Base-by-base conservation (phyloP, 2,797 vertebrate genomes). In the Ciconia nigra region DNA sequence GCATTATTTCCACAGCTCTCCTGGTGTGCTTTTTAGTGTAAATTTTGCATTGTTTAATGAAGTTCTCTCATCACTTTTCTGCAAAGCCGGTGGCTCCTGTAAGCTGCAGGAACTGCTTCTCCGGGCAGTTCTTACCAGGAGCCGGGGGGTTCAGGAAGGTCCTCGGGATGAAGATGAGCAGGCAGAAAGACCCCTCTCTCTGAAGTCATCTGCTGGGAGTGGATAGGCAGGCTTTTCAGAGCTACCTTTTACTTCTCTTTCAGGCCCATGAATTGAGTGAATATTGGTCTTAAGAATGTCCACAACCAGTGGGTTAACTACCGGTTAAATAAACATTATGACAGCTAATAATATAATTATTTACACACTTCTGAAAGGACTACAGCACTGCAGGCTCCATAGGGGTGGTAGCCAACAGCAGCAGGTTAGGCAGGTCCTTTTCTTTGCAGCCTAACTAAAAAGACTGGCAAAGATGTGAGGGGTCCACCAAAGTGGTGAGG, bases 341-440 rank as follows among this genome's bases (percentile, higher is more conserved):
- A 46, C 78, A 76, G n/a, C 8, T 41, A 46, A 76, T 63, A 44
- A 69, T 95, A 70, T 71, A 94, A 72, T 54, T 90, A 90, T 70
- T 96, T 95, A 55, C 33, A 67, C 78, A 76, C 28, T 65, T 94
- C 90, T 79, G 81, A 97, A 94, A 95, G 39, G 52, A 91, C 91
- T 89, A 84, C 31, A 93, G 47, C 76, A 54, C 55, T 78, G 82
- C 57, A 77, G 83, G 63, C 49, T 82, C 46, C 13, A 25, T 21
- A 83, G 61, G 19, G 41, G 25, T 11, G 26, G 67, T 11, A 82
- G 58, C 73, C 92, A 86, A 93, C 46, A 89, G 65, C 49, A 65
- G 84, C 51, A 84, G 52, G 55, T 73, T 49, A 87, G 37, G 39
- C 3, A 42, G 25, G 41, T 52, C 26, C 37, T 88, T 87, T 94